These are phyloP conservation scores for Adelges cooleyi DNA, from an alignment of 1,140 invertebrate species.

Conservation along the genomic window DNA sequence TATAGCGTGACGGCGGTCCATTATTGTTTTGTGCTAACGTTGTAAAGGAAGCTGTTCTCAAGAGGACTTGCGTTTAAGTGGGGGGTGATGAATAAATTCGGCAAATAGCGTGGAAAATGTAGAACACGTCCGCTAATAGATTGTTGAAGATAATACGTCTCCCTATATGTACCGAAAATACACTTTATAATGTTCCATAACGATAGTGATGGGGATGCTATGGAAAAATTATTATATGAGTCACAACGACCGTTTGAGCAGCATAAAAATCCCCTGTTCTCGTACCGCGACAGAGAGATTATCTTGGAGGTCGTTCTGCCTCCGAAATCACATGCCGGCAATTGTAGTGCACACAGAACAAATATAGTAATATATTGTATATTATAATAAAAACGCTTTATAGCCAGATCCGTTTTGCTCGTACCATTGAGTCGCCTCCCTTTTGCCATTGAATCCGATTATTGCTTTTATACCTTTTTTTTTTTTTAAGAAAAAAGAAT, in stretches of 20 bases:
- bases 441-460: background rate
- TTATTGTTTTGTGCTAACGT: constrained; percentile 22
- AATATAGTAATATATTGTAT: too few relatives aligned
- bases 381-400: constrained; percentile 17
- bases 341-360: too few relatives aligned
- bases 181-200: too few relatives aligned
- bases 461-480: too few relatives aligned
- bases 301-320: too few relatives aligned
- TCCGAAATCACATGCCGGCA: too few relatives aligned
- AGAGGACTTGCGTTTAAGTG: constrained; percentile 6
- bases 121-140: constrained; percentile 27
- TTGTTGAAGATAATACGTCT: constrained; percentile 11
- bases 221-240: background rate
- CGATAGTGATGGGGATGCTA: background rate
- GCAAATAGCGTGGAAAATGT: constrained; percentile 24
- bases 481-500: too few relatives aligned
- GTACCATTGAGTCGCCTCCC: background rate
- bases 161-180: background rate
- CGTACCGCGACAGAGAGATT: background rate
- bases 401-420: background rate
- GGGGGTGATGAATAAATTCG: constrained; percentile 21
- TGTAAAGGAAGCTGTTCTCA: background rate
- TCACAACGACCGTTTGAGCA: background rate
- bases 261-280: background rate
- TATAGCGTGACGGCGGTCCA: constrained; percentile 13